Conservation (phyloP, 2,797 vertebrate genomes). For the Sebastes itinus region DNA sequence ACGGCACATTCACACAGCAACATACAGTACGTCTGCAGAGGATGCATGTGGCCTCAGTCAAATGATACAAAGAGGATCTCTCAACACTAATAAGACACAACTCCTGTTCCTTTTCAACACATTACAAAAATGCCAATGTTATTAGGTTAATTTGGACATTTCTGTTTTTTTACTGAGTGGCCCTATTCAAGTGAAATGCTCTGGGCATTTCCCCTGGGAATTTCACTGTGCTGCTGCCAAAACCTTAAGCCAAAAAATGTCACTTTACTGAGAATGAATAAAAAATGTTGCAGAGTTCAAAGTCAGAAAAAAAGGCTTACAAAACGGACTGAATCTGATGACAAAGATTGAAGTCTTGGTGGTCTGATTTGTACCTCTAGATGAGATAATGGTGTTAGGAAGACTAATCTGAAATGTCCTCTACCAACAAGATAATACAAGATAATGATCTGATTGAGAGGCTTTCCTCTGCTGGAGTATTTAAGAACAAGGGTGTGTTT, state of each 20-base stretch:
- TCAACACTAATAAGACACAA: slow-evolving; percentile 2
- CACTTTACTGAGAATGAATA: not conserved
- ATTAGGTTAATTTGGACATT: slow-evolving; percentile 1
- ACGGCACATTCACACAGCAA: slow-evolving; percentile 36
- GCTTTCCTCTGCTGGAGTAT: not conserved
- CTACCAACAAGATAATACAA: not conserved
- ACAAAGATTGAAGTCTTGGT: not conserved
- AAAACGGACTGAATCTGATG: not conserved
- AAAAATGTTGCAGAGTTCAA: not conserved
- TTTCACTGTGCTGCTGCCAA: slow-evolving; percentile 4
- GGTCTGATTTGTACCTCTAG: not conserved
- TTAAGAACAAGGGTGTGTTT: slow-evolving; percentile 20
- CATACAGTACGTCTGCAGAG: slow-evolving; percentile 39
- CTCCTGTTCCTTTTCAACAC: not conserved
- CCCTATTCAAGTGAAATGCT: not conserved
- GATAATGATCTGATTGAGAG: not conserved
- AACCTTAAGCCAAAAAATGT: not conserved
- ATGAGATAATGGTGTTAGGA: not conserved
- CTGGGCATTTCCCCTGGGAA: slow-evolving; percentile 30
- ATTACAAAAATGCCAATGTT: not conserved
- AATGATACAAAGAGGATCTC: slow-evolving; percentile 13
- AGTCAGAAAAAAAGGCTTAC: not conserved
- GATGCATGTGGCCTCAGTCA: slow-evolving; percentile 33
- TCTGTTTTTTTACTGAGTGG: not conserved
- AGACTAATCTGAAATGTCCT: slow-evolving; percentile 6